Base-by-base conservation (phyloP, 2,797 vertebrate species). In the Lophotriccus pileatus region DNA sequence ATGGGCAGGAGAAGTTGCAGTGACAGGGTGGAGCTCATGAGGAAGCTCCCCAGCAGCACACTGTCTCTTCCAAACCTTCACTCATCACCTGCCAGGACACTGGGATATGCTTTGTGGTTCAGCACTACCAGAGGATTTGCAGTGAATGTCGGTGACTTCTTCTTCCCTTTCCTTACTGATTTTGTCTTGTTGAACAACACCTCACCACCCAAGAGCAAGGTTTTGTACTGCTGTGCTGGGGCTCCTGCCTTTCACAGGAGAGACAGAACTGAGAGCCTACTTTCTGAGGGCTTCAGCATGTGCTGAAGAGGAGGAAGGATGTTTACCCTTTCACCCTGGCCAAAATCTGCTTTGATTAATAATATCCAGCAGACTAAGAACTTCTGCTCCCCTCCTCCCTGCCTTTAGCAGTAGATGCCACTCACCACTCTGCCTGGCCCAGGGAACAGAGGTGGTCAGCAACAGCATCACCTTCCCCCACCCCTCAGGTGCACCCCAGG, bases 161-260 rank as follows among this genome's bases (percentile, higher is more conserved):
- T 47, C 30, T 28, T 81, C 20, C 36, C 34, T 41, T 59, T 84
- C 16, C 34, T 37, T 59, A 46, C 55, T 46, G 14, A 74, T 80
- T 91, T 70, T 74, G 49, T 8, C 32, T 73, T 50, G 15, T 22
- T 53, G 58, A 85, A 44, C 18, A 11, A 14, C 2, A 5, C 4
- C 89, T 80, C 8, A 8, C 23, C 9, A 18, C 30, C 21, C 21
- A 56, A 25, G 14, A 68, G n/a, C 0, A 1, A 13, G 1, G 3
- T 3, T 78, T 47, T 32, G 20, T 55, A 46, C 59, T 87, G 20
- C 7, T 24, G 23, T 84, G 24, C 4, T 24, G 25, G 14, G 20
- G 4, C 4, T 37, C 23, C 43, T 23, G 11, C 52, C 53, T 92
- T 84, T 69, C 39, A 24, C 20, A 68, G 5, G 6, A 23, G 47